phyloP scores from a whole-genome alignment of 2,797 vertebrate species.

The Silurus lanzhouensis region DNA sequence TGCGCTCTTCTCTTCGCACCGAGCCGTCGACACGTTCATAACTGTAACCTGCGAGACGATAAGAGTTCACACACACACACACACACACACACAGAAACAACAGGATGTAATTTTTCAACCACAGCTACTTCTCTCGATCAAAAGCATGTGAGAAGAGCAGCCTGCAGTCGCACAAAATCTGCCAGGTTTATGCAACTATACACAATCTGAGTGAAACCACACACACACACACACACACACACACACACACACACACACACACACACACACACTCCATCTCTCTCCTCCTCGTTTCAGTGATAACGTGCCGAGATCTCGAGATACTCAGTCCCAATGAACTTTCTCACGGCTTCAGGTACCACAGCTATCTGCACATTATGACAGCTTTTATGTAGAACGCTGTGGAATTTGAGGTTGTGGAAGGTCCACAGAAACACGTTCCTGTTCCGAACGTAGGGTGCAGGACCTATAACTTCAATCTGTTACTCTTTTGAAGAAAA shows the following conservation, averaged over 20 bases:
- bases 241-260: background rate
- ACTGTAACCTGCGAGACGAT: constrained; percentile 80
- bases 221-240: background rate
- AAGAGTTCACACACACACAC: background rate
- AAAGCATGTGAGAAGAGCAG: constrained; percentile 28
- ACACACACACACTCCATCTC: background rate
- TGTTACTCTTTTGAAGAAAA: no score
- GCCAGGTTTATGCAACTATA: background rate
- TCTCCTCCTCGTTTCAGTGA: background rate
- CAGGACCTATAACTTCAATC: no score
- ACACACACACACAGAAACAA: constrained; percentile 20
- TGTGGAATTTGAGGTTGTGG: no score
- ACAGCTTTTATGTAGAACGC: no score
- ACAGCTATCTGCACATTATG: no score
- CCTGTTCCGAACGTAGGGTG: no score
- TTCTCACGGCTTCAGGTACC: no score
- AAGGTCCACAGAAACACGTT: no score
- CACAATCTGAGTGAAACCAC: background rate
- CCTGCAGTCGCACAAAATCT: background rate
- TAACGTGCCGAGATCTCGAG: no score
- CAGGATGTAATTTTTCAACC: constrained; percentile 49
- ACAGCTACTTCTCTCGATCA: constrained; percentile 45
- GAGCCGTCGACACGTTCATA: constrained; percentile 94
- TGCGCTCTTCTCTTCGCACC: constrained; percentile 87
- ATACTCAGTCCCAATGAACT: no score